Conservation (phyloP, 2,113 vertebrate species). For the Potamarius usumacintae region DNA sequence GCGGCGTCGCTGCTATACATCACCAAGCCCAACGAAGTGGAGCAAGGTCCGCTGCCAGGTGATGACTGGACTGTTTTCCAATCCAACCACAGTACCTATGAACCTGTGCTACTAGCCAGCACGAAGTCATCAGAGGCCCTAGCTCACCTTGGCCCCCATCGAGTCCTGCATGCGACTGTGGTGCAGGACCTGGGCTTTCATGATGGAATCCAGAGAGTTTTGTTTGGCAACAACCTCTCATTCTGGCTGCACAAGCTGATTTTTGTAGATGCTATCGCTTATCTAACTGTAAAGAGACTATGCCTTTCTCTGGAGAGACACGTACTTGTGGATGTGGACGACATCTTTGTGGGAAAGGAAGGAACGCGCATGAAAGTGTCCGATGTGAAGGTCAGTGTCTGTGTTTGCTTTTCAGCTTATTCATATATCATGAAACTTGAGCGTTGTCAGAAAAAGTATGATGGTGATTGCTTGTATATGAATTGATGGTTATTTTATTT, state of each 20-base stretch:
- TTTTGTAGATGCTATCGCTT: conserved; percentile 92
- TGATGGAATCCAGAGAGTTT: conserved; percentile 92
- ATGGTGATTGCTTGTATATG: background rate
- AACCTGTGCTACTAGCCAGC: conserved; percentile 91
- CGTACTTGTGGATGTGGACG: conserved; percentile 92
- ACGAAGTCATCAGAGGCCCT: conserved; percentile 84
- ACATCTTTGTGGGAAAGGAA: conserved; percentile 98
- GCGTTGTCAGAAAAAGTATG: background rate
- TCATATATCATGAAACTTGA: background rate
- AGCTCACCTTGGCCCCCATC: conserved; percentile 76
- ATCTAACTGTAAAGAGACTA: conserved; percentile 90
- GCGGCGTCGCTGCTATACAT: conserved; percentile 89
- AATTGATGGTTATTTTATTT: background rate
- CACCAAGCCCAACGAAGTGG: conserved; percentile 91
- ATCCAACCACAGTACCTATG: conserved; percentile 96
- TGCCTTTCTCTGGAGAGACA: conserved; percentile 92
- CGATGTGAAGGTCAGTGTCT: conserved; percentile 88
- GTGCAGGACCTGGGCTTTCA: conserved; percentile 93
- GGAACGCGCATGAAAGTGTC: conserved; percentile 97
- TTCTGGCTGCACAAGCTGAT: conserved; percentile 97
- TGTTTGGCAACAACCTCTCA: conserved; percentile 93
- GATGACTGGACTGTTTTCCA: conserved; percentile 98
- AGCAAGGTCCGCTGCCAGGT: conserved; percentile 89
- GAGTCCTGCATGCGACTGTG: conserved; percentile 85
- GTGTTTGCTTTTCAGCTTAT: background rate